Percentiles rank a stretch among this genome's conserved stretches.
Conservation (phyloP, 2,888 invertebrate species). For the Machimus rusticus region DNA sequence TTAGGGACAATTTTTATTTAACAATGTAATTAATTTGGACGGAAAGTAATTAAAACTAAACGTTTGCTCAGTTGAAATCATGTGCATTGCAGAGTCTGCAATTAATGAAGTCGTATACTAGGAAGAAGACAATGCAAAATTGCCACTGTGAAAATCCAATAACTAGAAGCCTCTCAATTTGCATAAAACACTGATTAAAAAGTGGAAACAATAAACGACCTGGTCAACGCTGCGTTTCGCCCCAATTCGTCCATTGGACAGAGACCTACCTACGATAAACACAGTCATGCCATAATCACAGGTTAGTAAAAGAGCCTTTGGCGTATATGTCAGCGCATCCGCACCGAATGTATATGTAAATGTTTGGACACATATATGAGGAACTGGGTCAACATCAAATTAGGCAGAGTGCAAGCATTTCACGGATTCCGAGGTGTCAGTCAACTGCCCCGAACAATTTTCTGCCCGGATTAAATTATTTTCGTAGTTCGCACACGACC, state of each 20-base stretch:
- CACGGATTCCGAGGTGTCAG: constrained; percentile 14
- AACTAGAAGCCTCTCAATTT: constrained; percentile 21
- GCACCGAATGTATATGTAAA: neutral
- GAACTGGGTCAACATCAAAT: constrained; percentile 26
- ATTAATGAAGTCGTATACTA: neutral
- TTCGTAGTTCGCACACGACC: neutral
- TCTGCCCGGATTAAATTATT: constrained; percentile 25
- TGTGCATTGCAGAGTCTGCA: neutral
- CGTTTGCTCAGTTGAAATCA: constrained; percentile 7
- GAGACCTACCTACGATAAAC: neutral
- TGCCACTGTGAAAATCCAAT: constrained; percentile 24
- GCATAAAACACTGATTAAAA: constrained; percentile 30
- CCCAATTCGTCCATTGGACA: constrained; percentile 9
- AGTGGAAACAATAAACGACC: constrained; percentile 28
- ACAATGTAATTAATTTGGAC: constrained; percentile 5
- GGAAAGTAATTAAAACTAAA: constrained; percentile 18
- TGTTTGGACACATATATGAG: neutral
- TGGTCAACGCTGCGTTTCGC: constrained; percentile 8
- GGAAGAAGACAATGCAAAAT: neutral
- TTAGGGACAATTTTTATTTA: constrained; percentile 3
- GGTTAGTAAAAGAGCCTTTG: neutral
- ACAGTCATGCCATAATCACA: neutral
- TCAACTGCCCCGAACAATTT: constrained; percentile 24
- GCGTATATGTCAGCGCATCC: neutral
- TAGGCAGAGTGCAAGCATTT: constrained; percentile 24